These are phyloP conservation scores for Camponotus floridanus DNA, from an alignment of 1,140 invertebrate species.

Conservation along the genomic window DNA sequence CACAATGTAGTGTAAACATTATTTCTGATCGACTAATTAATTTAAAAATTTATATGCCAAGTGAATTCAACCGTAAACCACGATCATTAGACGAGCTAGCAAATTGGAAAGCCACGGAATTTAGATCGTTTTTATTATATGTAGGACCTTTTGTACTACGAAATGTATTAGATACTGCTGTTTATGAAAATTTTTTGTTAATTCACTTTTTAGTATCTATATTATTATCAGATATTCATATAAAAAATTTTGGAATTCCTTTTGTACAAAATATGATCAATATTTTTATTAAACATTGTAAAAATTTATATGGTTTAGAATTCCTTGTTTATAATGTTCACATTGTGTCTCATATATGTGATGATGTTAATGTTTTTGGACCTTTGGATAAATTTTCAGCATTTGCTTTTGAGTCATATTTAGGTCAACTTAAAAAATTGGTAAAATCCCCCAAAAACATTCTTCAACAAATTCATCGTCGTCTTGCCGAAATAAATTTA, in stretches of 20 bases:
- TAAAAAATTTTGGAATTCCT: neutral
- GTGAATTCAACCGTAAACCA: conserved; percentile 6
- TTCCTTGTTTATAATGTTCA: conserved; percentile 13
- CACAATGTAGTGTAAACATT: neutral
- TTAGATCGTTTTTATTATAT: neutral
- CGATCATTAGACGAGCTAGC: neutral
- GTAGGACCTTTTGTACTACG: neutral
- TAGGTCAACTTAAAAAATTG: conserved; percentile 8
- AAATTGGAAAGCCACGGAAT: conserved; percentile 6
- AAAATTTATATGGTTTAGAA: neutral
- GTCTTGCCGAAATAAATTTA: neutral
- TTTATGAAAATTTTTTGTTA: conserved; percentile 21
- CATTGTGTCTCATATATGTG: conserved; percentile 13
- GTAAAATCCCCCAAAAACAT: neutral
- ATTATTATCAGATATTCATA: conserved; percentile 14
- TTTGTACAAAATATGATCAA: conserved; percentile 15
- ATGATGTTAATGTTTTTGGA: conserved; percentile 19
- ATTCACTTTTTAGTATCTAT: neutral
- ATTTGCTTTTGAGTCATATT: conserved; percentile 32
- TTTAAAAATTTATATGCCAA: neutral
- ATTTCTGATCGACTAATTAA: neutral
- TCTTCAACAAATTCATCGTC: conserved; percentile 23
- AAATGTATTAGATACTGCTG: neutral
- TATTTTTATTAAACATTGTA: neutral
- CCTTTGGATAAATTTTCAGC: conserved; percentile 23